Conservation (phyloP, 2,797 vertebrate genomes). For the Tolypeutes matacus region DNA sequence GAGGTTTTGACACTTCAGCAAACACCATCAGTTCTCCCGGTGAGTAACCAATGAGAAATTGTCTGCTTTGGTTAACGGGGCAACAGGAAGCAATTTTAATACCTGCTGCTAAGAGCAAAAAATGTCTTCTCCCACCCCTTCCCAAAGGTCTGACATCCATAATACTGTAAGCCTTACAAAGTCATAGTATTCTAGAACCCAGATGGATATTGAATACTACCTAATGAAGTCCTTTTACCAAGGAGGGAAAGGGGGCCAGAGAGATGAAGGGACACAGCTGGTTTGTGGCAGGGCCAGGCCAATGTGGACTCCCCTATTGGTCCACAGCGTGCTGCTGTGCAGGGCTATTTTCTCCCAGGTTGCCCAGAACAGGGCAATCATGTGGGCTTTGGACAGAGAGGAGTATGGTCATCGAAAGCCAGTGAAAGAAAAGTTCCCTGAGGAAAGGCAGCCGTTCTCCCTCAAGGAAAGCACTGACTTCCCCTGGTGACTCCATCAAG, state of each 20-base stretch:
- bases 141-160: background rate
- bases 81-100: constrained; percentile 74
- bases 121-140: background rate
- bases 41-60: constrained; percentile 62
- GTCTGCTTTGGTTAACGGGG: constrained; percentile 67
- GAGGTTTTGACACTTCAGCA: constrained; percentile 78
- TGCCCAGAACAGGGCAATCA: background rate
- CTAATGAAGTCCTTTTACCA: background rate
- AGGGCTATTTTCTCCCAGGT: background rate
- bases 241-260: background rate
- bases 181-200: background rate
- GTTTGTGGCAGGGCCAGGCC: background rate
- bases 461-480: background rate
- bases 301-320: too few species aligned
- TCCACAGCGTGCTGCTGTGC: too few species aligned
- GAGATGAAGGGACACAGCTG: background rate
- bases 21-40: constrained; percentile 26
- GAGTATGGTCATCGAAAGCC: background rate
- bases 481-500: background rate
- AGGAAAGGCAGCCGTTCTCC: background rate
- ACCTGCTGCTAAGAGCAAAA: constrained; percentile 57
- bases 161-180: background rate
- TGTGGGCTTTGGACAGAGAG: background rate
- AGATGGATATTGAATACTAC: background rate
- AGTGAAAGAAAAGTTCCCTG: background rate